Base-by-base conservation (phyloP, 2,797 vertebrate genomes). In the Craterocephalus amniculus region DNA sequence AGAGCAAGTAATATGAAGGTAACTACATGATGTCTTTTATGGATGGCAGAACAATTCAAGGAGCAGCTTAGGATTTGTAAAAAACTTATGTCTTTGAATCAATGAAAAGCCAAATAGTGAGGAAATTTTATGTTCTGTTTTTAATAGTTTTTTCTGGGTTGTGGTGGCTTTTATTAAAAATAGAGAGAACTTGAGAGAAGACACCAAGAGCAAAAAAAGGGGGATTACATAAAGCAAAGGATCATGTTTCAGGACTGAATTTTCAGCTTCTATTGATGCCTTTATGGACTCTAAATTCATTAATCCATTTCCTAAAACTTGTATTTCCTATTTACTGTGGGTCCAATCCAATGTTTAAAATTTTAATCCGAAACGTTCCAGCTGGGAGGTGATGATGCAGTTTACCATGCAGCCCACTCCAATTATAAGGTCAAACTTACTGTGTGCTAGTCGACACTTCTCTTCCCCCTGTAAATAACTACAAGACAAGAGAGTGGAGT, bases 391-490 rank as follows among this genome's bases (percentile, higher is more conserved):
- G 36, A 16, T 40, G 14, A 13, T 40, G 38, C 5, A 18, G 2
- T 40, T 40, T 5, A 18, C 38, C 38, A 40, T 40, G 1, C 36
- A 40, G 13, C 36, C 36, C 5, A 14, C 16, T 43, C 40, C 6
- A 18, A 43, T 18, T 6, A 43, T 3, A 20, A 36, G 3, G 2
- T 35, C 26, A 26, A 64, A 89, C 88, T 64, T 70, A 86, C 75
- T 58, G 6, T n/a, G 5, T 43, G 51, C 78, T 94, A 93, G 67
- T 94, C 89, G 73, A 93, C 67, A 68, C 93, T 96, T 91, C 95
- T 95, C 89, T 95, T 98, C 77, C 97, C 96, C 92, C 95, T 95
- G 84, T 96, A 97, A 87, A 96, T 93, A 67, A 99, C 97, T 99
- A 73, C 1, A 89, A 84, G 78, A 86, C 58, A 77, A 76, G 48